Evolutionary conservation across 1,140 invertebrate species (phyloP).

Genomic region (Orius insidiosus): DNA sequence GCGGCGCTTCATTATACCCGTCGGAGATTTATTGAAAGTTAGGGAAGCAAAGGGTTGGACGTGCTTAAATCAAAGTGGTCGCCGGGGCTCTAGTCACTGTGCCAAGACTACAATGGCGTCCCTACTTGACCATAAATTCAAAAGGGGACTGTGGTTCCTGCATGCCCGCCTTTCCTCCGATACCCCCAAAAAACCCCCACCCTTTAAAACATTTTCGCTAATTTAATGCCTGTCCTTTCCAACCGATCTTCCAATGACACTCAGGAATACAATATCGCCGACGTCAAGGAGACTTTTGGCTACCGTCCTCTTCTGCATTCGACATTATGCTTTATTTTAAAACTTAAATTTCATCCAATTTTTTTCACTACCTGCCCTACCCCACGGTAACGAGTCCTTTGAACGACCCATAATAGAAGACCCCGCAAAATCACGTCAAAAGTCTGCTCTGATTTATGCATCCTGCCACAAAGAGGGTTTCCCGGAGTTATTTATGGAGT

Average conservation of each 20-base stretch:
- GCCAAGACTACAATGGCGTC: slow-evolving; percentile 14
- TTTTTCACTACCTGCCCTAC: no score
- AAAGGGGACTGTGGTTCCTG: background rate
- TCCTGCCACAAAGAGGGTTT: no score
- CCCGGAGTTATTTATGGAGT: no score
- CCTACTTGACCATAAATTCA: slow-evolving; percentile 16
- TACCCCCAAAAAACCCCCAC: background rate
- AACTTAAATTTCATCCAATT: background rate
- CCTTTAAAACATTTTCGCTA: slow-evolving; percentile 15
- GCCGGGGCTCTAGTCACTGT: slow-evolving; percentile 5
- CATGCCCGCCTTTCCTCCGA: no score
- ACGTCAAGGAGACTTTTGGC: no score
- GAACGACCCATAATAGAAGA: no score
- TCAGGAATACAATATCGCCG: slow-evolving; percentile 1
- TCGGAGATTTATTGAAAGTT: slow-evolving; percentile 14
- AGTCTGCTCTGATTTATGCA: no score
- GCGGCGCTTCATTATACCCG: slow-evolving; percentile 14
- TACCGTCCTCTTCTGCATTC: background rate
- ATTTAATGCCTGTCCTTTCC: slow-evolving; percentile 15
- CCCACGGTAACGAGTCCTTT: no score
- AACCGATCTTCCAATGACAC: slow-evolving; percentile 14
- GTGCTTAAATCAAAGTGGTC: slow-evolving; percentile 14
- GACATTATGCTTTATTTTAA: background rate
- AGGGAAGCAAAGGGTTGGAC: slow-evolving; percentile 7
- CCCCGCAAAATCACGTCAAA: no score